Evolutionary conservation across 1,140 invertebrate genomes (phyloP).

Genomic region (Mamestra configurata): DNA sequence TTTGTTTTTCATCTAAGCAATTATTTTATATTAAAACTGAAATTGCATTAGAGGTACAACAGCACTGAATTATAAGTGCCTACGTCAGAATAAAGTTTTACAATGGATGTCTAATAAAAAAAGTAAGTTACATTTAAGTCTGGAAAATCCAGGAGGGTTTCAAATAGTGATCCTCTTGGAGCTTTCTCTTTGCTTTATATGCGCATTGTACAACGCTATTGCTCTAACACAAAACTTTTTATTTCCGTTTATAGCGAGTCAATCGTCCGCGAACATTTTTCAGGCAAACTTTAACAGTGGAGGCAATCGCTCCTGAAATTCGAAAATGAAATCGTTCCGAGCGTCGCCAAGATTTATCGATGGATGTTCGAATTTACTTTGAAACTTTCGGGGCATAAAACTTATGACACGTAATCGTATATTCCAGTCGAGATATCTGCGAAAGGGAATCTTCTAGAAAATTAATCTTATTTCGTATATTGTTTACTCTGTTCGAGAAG

Average conservation of each 20-base stretch:
- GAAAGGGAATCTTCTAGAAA: constrained; percentile 60
- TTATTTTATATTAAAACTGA: constrained; percentile 39
- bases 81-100: constrained; percentile 67
- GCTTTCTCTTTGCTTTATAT: constrained; percentile 83
- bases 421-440: constrained; percentile 76
- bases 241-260: constrained; percentile 87
- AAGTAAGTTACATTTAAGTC: constrained; percentile 76
- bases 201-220: constrained; percentile 83
- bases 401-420: constrained; percentile 88
- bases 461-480: constrained; percentile 63
- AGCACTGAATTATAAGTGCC: constrained; percentile 51
- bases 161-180: constrained; percentile 81
- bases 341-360: constrained; percentile 87
- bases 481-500: constrained; percentile 51
- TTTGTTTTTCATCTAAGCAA: constrained; percentile 66
- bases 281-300: constrained; percentile 88
- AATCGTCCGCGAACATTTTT: constrained; percentile 88
- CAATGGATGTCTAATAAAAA: constrained; percentile 68
- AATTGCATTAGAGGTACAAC: constrained; percentile 24
- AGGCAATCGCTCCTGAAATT: constrained; percentile 88
- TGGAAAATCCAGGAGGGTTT: constrained; percentile 74
- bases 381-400: constrained; percentile 86
- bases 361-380: constrained; percentile 88
- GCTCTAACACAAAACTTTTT: constrained; percentile 87
- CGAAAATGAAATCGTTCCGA: constrained; percentile 88